Percentiles rank a stretch among this genome's conserved stretches.
Conservation (phyloP, 2,888 invertebrate species). For the Calliopum simillimum region DNA sequence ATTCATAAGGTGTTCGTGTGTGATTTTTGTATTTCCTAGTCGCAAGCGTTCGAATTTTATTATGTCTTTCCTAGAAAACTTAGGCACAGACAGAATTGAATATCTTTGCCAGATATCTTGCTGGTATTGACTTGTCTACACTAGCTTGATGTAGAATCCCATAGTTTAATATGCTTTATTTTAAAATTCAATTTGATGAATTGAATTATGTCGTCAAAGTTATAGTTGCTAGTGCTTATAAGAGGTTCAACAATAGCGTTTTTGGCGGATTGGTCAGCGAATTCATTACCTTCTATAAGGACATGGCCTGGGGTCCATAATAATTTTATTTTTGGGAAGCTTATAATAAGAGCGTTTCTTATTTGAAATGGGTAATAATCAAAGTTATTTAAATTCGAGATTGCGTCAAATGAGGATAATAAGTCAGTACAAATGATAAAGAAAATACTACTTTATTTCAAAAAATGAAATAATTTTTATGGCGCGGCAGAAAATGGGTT, state of each 20-base stretch:
- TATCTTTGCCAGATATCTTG: not conserved
- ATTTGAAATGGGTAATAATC: constrained; percentile 8
- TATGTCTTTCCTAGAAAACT: no score
- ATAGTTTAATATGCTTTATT: no score
- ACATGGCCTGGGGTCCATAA: constrained; percentile 22
- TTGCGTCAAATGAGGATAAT: constrained; percentile 9
- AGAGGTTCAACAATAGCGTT: not conserved
- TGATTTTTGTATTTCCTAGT: not conserved
- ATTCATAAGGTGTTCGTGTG: not conserved
- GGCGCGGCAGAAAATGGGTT: no score
- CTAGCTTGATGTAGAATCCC: constrained; percentile 4
- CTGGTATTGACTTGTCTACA: no score
- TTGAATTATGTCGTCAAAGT: constrained; percentile 4
- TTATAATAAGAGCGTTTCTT: not conserved
- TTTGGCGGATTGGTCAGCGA: constrained; percentile 20
- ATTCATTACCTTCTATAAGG: constrained; percentile 25
- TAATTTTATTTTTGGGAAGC: not conserved
- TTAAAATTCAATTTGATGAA: constrained; percentile 1
- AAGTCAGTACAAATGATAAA: constrained; percentile 16
- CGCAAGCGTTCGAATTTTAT: not conserved
- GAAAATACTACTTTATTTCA: no score
- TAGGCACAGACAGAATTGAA: no score
- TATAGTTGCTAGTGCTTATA: not conserved
- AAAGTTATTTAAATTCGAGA: constrained; percentile 5
- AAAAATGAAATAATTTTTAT: no score